phyloP scores from a whole-genome alignment of 2,888 invertebrate species.

The Pristionchus arcanus region DNA sequence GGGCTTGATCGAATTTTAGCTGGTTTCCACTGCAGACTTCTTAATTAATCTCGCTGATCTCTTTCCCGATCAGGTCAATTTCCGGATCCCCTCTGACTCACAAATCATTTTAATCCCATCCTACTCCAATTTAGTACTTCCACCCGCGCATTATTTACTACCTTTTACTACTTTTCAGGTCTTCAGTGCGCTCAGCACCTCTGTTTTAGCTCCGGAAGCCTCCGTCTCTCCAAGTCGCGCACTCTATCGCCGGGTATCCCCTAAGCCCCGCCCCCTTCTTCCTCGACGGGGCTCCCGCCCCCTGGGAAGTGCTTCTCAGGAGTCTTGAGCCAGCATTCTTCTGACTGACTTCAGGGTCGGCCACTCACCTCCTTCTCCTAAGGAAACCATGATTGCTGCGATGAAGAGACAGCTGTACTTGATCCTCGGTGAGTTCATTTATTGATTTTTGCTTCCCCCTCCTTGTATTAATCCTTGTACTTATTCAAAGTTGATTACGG shows the following conservation, averaged over 20 bases:
- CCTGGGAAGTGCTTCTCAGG: background rate
- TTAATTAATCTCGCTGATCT: background rate
- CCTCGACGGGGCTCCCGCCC: background rate
- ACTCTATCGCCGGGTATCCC: background rate
- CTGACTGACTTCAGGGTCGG: background rate
- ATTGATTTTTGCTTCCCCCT: background rate
- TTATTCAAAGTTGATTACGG: no score
- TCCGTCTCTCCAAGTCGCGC: background rate
- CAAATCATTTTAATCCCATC: background rate
- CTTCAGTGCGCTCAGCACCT: background rate
- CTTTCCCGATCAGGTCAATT: background rate
- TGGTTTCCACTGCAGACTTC: background rate
- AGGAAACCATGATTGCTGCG: background rate
- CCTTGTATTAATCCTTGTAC: no score
- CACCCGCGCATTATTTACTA: background rate
- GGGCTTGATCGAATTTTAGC: background rate
- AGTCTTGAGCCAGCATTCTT: background rate
- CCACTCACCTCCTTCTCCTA: background rate
- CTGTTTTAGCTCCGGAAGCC: background rate
- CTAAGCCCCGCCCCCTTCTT: background rate
- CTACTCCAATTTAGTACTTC: background rate
- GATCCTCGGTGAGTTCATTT: background rate
- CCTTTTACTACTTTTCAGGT: background rate
- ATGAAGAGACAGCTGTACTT: background rate
- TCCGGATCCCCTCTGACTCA: background rate